Base-by-base conservation (phyloP, 2,113 vertebrate species). In the Tonatia bakeri region DNA sequence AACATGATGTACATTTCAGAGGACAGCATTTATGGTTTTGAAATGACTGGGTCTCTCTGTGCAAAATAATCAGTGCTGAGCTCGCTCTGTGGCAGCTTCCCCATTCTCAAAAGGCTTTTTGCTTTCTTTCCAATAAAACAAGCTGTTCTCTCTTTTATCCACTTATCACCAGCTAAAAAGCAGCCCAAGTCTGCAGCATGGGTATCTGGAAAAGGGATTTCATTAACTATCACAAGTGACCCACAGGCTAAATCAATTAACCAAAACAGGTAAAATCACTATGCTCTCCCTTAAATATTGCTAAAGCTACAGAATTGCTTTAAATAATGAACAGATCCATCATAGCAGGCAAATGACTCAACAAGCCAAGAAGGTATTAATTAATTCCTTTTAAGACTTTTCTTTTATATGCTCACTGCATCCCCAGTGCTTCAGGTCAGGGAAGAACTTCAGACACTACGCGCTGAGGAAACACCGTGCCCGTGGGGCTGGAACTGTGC, bases 31-130 rank as follows among this genome's bases (percentile, higher is more conserved):
- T 96, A 87, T 47, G 97, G 97, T 96, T 98, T 98, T 96, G 94
- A 98, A 98, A 96, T 97, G 80, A 97, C 89, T 61, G 82, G 95
- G 91, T 97, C 82, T 96, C 97, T 96, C 96, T 96, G 93, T 98
- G 97, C 97, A 97, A 97, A 92, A 82, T 28, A 31, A 95, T 84
- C 73, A 79, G 59, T 4, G 19, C 91, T 26, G 28, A 77, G 47
- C 70, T 94, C 28, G 75, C 59, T 77, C 70, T 59, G 69, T 56
- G 11, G 20, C n/a, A 26, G 15, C 31, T 33, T 64, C 75, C 83
- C 79, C 56, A 38, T 26, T 80, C 82, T 72, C 67, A 17, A 33
- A 89, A 88, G 50, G 33, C 54, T 28, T 65, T 64, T 77, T 96
- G 94, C 54, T 97, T 96, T 82, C 96, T 97, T 97, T 97, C 95